phyloP scores from a whole-genome alignment of 1,140 invertebrate genomes.

The Nymphalis io region DNA sequence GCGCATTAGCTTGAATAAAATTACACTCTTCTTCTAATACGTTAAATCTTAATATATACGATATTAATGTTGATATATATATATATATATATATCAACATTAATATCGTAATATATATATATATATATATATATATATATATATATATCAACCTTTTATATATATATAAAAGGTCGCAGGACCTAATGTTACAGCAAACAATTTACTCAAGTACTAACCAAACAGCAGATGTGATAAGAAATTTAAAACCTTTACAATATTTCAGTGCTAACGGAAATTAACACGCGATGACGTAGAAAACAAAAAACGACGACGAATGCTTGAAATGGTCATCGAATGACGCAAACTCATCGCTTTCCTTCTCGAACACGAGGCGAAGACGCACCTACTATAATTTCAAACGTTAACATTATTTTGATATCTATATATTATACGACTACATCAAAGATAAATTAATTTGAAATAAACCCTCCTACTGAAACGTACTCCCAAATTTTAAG shows the following conservation, averaged over 20 bases:
- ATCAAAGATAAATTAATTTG: too few species aligned
- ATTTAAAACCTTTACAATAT: background rate
- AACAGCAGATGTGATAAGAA: background rate
- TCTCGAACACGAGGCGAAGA: background rate
- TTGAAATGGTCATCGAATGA: slow-evolving; percentile 7
- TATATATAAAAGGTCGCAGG: too few species aligned
- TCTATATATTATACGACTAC: background rate
- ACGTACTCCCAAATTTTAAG: too few species aligned
- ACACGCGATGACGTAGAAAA: slow-evolving; percentile 4
- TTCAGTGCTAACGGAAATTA: slow-evolving; percentile 2
- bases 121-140: too few species aligned
- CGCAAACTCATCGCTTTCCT: slow-evolving; percentile 2
- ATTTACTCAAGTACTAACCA: background rate
- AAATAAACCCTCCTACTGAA: too few species aligned
- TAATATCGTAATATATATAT: too few species aligned
- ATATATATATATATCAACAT: too few species aligned
- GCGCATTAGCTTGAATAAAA: too few species aligned
- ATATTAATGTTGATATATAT: too few species aligned
- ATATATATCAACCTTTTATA: too few species aligned
- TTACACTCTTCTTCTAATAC: too few species aligned
- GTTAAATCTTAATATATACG: too few species aligned
- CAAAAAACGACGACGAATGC: background rate
- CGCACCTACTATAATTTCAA: background rate
- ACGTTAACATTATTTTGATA: background rate
- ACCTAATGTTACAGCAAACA: background rate